Conservation (phyloP, 2,797 vertebrate species). For the Falco concolor region DNA sequence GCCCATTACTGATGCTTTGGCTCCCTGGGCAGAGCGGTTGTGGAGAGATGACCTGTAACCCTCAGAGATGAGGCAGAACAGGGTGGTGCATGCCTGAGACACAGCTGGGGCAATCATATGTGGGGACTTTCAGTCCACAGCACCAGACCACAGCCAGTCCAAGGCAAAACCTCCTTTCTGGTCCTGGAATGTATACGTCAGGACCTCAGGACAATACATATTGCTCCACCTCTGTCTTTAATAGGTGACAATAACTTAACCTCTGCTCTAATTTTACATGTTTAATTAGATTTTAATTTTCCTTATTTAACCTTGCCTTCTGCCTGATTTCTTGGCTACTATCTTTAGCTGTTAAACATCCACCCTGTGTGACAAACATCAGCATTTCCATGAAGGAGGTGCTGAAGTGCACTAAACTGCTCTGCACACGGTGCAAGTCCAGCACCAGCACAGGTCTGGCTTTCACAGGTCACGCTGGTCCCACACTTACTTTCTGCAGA, state of each 20-base stretch:
- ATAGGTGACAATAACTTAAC: neutral
- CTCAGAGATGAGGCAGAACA: rapidly evolving
- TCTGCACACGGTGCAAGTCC: neutral
- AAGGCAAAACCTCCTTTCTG: neutral
- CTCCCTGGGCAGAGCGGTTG: rapidly evolving
- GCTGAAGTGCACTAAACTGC: neutral
- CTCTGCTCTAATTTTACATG: neutral
- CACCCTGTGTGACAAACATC: neutral
- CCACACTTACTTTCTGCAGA: neutral
- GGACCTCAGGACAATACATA: neutral
- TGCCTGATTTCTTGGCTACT: neutral
- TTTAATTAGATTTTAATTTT: neutral
- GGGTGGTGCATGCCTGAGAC: rapidly evolving
- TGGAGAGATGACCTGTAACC: no score
- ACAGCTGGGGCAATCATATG: neutral
- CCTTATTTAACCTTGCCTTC: neutral
- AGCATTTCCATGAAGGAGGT: neutral
- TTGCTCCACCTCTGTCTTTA: neutral
- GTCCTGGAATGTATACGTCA: neutral
- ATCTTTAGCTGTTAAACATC: neutral
- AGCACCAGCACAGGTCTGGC: rapidly evolving
- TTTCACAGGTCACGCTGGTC: neutral
- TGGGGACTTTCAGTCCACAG: neutral
- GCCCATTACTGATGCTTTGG: rapidly evolving
- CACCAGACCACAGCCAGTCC: neutral